phyloP scores from a whole-genome alignment of 2,113 vertebrate species.

The Scophthalmus maximus region DNA sequence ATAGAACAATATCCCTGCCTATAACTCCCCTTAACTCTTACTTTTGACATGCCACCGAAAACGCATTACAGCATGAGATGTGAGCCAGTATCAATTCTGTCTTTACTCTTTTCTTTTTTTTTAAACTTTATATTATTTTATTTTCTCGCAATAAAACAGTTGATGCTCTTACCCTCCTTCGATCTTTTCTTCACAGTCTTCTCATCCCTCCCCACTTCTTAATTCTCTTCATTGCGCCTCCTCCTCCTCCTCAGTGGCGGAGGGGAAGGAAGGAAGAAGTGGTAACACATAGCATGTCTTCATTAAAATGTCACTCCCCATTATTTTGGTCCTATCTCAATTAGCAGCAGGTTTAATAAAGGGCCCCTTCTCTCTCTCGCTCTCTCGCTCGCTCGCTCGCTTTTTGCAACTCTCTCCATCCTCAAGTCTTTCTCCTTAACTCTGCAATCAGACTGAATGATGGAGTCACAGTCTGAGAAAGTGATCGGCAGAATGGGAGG shows the following conservation, averaged over 20 bases:
- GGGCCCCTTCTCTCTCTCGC: conserved; percentile 14
- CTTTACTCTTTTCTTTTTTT: conserved; percentile 51
- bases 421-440: conserved; percentile 60
- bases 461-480: conserved; percentile 50
- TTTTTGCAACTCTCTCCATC: conserved; percentile 58
- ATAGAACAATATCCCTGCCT: conserved; percentile 81
- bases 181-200: conserved; percentile 56
- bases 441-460: conserved; percentile 66
- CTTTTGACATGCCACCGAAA: conserved; percentile 82
- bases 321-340: conserved; percentile 88
- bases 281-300: conserved; percentile 82
- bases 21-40: conserved; percentile 78
- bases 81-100: conserved; percentile 76
- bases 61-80: conserved; percentile 78
- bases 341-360: conserved; percentile 84
- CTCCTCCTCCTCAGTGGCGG: conserved; percentile 57
- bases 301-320: conserved; percentile 88
- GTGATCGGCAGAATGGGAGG: conserved; percentile 51
- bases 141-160: conserved; percentile 75
- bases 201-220: conserved; percentile 64
- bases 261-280: conserved; percentile 78
- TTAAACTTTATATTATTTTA: conserved; percentile 33
- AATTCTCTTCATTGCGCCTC: conserved; percentile 65
- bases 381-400: conserved; percentile 47
- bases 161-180: conserved; percentile 61